These are phyloP conservation scores for Philhelius pedissequus DNA, from an alignment of 2,888 invertebrate species.

Conservation along the genomic window DNA sequence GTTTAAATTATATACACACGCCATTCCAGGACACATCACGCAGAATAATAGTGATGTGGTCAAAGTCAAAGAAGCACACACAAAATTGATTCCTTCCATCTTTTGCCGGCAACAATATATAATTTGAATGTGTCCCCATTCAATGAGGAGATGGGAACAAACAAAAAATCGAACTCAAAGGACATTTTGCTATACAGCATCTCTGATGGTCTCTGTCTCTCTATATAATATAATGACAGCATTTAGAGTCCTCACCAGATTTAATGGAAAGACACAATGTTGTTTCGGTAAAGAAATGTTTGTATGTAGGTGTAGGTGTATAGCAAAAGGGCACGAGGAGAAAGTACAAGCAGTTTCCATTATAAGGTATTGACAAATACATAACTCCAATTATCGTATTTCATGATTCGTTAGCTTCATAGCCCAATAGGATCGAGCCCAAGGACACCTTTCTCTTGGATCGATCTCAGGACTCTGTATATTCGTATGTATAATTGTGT, in stretches of 20 bases:
- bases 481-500: not conserved
- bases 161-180: conserved; percentile 6
- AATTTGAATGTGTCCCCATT: conserved; percentile 61
- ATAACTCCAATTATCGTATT: conserved; percentile 71
- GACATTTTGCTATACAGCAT: conserved; percentile 17
- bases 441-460: conserved; percentile 33
- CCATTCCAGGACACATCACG: conserved; percentile 46
- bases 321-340: conserved; percentile 40
- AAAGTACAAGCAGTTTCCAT: conserved; percentile 16
- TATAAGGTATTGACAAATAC: conserved; percentile 67
- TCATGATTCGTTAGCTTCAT: conserved; percentile 72
- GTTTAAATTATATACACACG: conserved; percentile 66
- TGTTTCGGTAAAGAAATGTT: not conserved
- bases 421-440: conserved; percentile 54
- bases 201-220: conserved; percentile 26
- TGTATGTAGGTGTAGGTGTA: not conserved
- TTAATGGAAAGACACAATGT: conserved; percentile 9
- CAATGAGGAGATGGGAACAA: conserved; percentile 24
- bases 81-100: conserved; percentile 15
- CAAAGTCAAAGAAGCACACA: conserved; percentile 38
- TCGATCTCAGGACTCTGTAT: not conserved
- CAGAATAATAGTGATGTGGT: conserved; percentile 43
- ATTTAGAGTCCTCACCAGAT: conserved; percentile 52
- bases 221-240: conserved; percentile 41
- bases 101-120: conserved; percentile 54